Base-by-base conservation (phyloP, 1,140 invertebrate species). In the Oryzaephilus surinamensis region DNA sequence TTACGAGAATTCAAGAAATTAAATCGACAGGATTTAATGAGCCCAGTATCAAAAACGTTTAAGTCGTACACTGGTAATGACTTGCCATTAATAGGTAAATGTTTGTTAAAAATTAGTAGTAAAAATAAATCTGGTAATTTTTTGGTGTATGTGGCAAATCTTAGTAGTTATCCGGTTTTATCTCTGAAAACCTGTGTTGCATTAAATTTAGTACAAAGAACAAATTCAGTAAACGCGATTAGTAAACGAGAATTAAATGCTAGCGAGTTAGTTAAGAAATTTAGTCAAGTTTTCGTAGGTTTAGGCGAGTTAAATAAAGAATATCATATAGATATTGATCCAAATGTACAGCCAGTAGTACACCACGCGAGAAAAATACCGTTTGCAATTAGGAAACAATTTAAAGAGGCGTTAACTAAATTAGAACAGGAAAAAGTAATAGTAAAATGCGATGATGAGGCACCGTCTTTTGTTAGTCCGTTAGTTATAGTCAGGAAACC, bases 331-430 rank as follows among this genome's bases (percentile, higher is more conserved):
- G 29, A 39, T 20, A 17, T 44, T 10, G 12, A 38, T 15, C 11
- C 29, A 28, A 14, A 39, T 27, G 24, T 19, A 30, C 14, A 30
- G 8, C 37, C 37, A 19, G 16, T 28, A 12, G 18, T 57, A 2
- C 37, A 55, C 45, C 40, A 54, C 19, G 45, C 54, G 12, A 43
- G 59, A 23, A 58, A 50, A 44, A 30, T 65, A 16, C 61, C 62
- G 17, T 57, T 64, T 33, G 36, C 42, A 15, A 30, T 63, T 14
- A 33, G 38, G 27, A 34, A 57, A 17, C 40, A 52, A 31, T 40
- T 65, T 12, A 58, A 58, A 52, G 27, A 45, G 31, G 47, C 53
- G 45, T 46, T 63, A 29, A 34, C 50, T n/a, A 40, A 46, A 39
- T 38, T 57, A 40, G 43, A 51, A 40, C 43, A 50, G 39, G 35